phyloP scores from a whole-genome alignment of 2,888 invertebrate species.

The Drosophila crucigera region DNA sequence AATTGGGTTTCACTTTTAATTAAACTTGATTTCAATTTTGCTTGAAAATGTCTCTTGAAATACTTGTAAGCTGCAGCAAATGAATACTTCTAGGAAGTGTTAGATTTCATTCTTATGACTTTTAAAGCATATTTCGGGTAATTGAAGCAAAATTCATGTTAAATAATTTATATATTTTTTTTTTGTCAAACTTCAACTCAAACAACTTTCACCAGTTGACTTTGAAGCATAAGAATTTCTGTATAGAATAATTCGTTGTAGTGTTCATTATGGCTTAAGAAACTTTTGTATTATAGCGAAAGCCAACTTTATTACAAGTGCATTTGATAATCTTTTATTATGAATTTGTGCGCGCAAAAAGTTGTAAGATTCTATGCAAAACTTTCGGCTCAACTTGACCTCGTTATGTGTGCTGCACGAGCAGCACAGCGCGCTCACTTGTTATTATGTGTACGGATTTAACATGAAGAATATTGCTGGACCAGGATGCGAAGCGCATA shows the following conservation, averaged over 20 bases:
- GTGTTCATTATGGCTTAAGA: conserved; percentile 15
- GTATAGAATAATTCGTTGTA: conserved; percentile 18
- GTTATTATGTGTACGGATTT: conserved; percentile 25
- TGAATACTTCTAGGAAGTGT: no score
- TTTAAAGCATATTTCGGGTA: background rate
- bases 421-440: conserved; percentile 18
- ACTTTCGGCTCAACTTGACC: conserved; percentile 58
- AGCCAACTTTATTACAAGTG: conserved; percentile 41
- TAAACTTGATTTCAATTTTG: background rate
- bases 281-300: conserved; percentile 3
- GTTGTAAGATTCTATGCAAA: conserved; percentile 36
- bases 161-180: background rate
- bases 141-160: background rate
- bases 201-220: background rate
- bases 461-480: conserved; percentile 27
- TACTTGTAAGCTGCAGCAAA: no score
- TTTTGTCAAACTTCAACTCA: background rate
- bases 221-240: background rate
- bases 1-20: background rate
- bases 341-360: conserved; percentile 27
- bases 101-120: background rate
- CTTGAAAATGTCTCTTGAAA: background rate
- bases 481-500: background rate
- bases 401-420: conserved; percentile 37
- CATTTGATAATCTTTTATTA: conserved; percentile 58